Conservation (phyloP, 2,113 vertebrate genomes). For the Cyphomyrus plagiostoma region DNA sequence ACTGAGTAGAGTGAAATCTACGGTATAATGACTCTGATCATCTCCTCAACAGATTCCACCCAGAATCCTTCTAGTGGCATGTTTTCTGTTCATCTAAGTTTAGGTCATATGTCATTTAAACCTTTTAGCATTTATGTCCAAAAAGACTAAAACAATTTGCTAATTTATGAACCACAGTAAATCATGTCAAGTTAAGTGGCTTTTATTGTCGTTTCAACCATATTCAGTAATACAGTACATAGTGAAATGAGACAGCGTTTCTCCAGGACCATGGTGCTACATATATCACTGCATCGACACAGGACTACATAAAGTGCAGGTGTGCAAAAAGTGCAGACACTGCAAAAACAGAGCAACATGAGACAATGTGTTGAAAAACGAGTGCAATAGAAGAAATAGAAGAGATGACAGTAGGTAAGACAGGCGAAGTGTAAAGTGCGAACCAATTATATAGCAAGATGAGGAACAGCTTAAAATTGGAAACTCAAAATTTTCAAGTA, state of each 20-base stretch:
- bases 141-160: background rate
- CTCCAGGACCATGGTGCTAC: too few relatives aligned
- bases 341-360: too few relatives aligned
- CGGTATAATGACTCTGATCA: conserved; percentile 40
- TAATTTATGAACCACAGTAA: background rate
- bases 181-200: background rate
- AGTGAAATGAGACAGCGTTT: too few relatives aligned
- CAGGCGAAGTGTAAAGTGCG: too few relatives aligned
- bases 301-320: too few relatives aligned
- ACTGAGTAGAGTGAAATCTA: conserved; percentile 28
- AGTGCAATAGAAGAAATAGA: too few relatives aligned
- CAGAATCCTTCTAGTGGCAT: conserved; percentile 31
- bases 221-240: too few relatives aligned
- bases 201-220: too few relatives aligned
- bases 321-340: too few relatives aligned
- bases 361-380: too few relatives aligned
- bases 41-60: conserved; percentile 33
- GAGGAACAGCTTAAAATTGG: background rate
- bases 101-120: background rate
- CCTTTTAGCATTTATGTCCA: background rate
- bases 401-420: too few relatives aligned
- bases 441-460: background rate
- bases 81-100: conserved; percentile 42
- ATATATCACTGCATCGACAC: too few relatives aligned
- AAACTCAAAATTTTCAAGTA: background rate